Conservation (phyloP, 1,140 invertebrate species). For the Panonychus citri region DNA sequence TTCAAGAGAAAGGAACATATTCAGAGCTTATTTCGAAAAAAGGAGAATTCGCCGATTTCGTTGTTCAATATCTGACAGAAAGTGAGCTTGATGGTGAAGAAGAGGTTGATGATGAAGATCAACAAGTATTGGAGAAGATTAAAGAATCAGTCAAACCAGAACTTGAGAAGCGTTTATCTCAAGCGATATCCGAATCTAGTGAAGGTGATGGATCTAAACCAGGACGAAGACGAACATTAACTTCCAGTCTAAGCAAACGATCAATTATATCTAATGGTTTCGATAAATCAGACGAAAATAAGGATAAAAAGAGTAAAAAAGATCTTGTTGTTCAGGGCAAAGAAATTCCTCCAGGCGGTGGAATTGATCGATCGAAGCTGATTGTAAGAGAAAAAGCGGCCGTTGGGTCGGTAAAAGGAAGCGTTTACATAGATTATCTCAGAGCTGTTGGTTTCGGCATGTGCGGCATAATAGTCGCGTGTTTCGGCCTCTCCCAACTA, state of each 20-base stretch:
- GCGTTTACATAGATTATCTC: constrained; percentile 4
- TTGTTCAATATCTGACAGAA: constrained; percentile 6
- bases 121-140: constrained; percentile 31
- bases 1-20: constrained; percentile 21
- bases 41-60: constrained; percentile 13
- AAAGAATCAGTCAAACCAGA: constrained; percentile 46
- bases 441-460: neutral
- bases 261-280: neutral
- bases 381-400: constrained; percentile 43
- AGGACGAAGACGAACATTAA: neutral
- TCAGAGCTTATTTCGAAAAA: constrained; percentile 19
- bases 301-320: neutral
- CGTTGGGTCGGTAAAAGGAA: constrained; percentile 3
- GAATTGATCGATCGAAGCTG: constrained; percentile 30
- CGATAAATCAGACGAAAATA: neutral
- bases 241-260: neutral
- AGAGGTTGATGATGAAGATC: constrained; percentile 13
- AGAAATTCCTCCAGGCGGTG: neutral
- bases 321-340: neutral
- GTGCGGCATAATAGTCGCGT: neutral
- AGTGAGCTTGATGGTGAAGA: neutral
- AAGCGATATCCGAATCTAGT: constrained; percentile 34
- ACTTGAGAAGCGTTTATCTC: constrained; percentile 35
- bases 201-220: constrained; percentile 3
- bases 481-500: constrained; percentile 6